Evolutionary conservation across 2,113 vertebrate species (phyloP), one percentile per base, ranked within the genome.

Genomic region (Bubo blakistoni): DNA sequence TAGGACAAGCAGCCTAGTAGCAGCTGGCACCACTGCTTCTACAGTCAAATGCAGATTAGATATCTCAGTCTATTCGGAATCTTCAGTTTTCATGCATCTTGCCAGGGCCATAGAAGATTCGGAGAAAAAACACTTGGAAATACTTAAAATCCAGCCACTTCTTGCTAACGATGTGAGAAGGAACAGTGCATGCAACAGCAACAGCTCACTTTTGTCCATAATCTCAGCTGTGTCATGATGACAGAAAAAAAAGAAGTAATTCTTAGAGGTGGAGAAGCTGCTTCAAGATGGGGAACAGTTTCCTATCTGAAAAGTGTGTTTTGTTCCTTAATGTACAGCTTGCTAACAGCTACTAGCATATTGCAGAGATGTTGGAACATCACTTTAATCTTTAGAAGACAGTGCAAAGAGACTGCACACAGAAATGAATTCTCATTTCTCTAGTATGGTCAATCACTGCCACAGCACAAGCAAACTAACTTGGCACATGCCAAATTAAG

Each of bases 21-120:
- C 88, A 92, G 91, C 94, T 96, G 86, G 86, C 93, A 91, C n/a
- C 77, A 38, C 89, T 86, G 83, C 88, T 88, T 34, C 83, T 40
- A 40, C 76, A 71, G 46, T 93, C 73, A 57, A 92, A 92, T n/a
- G 57, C 86, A 96, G 79, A 96, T 94, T 17, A 42, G 76, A 8
- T 4, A 32, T 51, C 44, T 77, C 62, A 4, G 29, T 10, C 73
- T 72, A 6, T 24, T 88, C 80, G 74, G 36, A 73, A 59, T 11
- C 79, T 30, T 71, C 26, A 42, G 18, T 78, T 71, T 69, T n/a
- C 46, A 40, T 10, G 3, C 67, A 34, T 80, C 77, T 18, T 74
- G 44, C 69, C 46, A 80, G 46, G 67, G 27, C 46, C 82, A 32
- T 14, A 30, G 24, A 63, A 54, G 46, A 40, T 34, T n/a, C 7